phyloP scores from a whole-genome alignment of 2,888 invertebrate species.

The Caenorhabditis plicata region DNA sequence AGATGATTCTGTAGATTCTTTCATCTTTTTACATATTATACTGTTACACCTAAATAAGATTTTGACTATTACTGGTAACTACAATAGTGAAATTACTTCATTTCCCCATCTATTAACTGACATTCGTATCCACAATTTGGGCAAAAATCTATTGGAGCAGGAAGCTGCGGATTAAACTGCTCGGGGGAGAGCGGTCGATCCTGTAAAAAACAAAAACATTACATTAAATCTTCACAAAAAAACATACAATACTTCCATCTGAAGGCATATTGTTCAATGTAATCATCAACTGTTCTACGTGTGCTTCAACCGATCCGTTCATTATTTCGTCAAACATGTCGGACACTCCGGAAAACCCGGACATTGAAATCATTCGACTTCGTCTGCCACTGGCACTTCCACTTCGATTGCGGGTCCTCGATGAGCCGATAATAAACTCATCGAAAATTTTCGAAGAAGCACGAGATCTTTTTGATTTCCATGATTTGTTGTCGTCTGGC shows the following conservation, averaged over 20 bases:
- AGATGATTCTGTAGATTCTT: constrained; percentile 4
- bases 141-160: constrained; percentile 44
- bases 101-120: constrained; percentile 22
- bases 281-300: constrained; percentile 40
- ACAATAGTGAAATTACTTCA: constrained; percentile 20
- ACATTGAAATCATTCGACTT: constrained; percentile 29
- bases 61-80: background rate
- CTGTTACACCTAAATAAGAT: constrained; percentile 14
- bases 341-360: constrained; percentile 46
- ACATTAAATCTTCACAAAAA: background rate
- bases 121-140: constrained; percentile 51
- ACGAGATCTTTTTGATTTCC: constrained; percentile 39
- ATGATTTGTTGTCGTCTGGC: constrained; percentile 39
- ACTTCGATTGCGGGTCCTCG: constrained; percentile 20
- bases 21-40: constrained; percentile 15
- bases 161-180: constrained; percentile 32
- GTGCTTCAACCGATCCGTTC: constrained; percentile 9
- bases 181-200: constrained; percentile 39
- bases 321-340: constrained; percentile 46
- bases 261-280: constrained; percentile 44
- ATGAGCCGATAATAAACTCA: constrained; percentile 13
- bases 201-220: background rate
- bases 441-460: constrained; percentile 37
- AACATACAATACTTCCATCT: constrained; percentile 36
- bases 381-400: constrained; percentile 31